Conservation (phyloP, 2,888 invertebrate genomes). For the Eupithecia exiguata region DNA sequence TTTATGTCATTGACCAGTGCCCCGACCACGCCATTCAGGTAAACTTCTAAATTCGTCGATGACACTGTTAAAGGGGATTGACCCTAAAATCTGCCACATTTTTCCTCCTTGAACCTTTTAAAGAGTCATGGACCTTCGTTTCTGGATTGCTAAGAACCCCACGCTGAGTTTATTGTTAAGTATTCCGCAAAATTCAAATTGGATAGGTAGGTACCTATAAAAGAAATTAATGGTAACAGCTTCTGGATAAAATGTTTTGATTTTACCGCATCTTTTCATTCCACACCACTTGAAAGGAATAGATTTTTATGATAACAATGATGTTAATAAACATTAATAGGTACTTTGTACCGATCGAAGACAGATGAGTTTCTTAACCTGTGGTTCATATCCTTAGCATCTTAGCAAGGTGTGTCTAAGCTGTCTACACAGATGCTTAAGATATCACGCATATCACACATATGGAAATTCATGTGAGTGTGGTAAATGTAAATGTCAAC, state of each 20-base stretch:
- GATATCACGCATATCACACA: slow-evolving; percentile 23
- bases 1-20: slow-evolving; percentile 20
- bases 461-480: slow-evolving; percentile 36
- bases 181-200: not conserved
- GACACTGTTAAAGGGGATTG: slow-evolving; percentile 36
- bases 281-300: not conserved
- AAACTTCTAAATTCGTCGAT: slow-evolving; percentile 36
- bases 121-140: slow-evolving; percentile 18
- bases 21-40: slow-evolving; percentile 22
- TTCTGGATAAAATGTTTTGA: not conserved
- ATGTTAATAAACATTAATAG: not conserved
- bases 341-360: not conserved
- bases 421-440: slow-evolving; percentile 7
- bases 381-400: slow-evolving; percentile 13
- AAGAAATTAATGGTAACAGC: not conserved
- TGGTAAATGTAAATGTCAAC: slow-evolving; percentile 37
- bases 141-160: slow-evolving; percentile 9
- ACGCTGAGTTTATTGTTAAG: slow-evolving; percentile 7
- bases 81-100: slow-evolving; percentile 30
- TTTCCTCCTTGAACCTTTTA: slow-evolving; percentile 25
- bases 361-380: slow-evolving; percentile 16
- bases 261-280: not conserved
- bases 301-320: not conserved
- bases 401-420: slow-evolving; percentile 9
- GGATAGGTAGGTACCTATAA: too few relatives aligned